phyloP scores from a whole-genome alignment of 2,797 vertebrate species.

The Micrastur ruficollis region DNA sequence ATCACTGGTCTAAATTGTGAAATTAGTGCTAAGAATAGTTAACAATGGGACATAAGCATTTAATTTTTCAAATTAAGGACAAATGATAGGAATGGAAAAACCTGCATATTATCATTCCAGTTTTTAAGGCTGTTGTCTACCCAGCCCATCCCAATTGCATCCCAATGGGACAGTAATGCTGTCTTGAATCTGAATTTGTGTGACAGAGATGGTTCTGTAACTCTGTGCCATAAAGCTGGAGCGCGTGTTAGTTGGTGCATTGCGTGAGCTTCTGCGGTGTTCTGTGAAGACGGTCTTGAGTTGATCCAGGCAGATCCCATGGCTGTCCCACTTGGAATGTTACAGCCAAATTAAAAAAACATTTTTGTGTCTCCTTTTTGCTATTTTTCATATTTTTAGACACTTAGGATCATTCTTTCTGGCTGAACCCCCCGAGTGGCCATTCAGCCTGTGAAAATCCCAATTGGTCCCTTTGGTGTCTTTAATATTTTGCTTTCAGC shows the following conservation, averaged over 20 bases:
- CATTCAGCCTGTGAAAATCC: background rate
- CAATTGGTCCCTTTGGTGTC: background rate
- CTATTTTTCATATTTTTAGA: background rate
- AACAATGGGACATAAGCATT: slow-evolving; percentile 25
- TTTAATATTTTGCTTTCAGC: background rate
- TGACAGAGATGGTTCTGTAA: background rate
- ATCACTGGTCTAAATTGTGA: background rate
- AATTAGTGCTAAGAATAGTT: slow-evolving; percentile 32
- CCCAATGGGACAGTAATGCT: slow-evolving; percentile 18
- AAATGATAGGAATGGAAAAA: slow-evolving; percentile 55
- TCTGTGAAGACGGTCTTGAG: background rate
- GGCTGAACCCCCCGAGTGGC: background rate
- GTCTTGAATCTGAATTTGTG: slow-evolving; percentile 9
- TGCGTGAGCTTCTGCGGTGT: background rate
- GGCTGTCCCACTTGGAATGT: fast-evolving
- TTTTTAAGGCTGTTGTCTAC: slow-evolving; percentile 38
- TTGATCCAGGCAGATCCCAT: background rate
- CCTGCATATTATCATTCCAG: slow-evolving; percentile 18
- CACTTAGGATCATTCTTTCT: background rate
- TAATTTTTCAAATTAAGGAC: slow-evolving; percentile 49
- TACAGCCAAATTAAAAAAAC: background rate
- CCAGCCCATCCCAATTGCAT: slow-evolving; percentile 37
- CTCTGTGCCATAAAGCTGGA: background rate
- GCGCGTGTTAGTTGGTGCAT: background rate
- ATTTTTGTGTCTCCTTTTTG: background rate